Conservation (phyloP, 2,888 invertebrate genomes). For the Chloromyia formosa region DNA sequence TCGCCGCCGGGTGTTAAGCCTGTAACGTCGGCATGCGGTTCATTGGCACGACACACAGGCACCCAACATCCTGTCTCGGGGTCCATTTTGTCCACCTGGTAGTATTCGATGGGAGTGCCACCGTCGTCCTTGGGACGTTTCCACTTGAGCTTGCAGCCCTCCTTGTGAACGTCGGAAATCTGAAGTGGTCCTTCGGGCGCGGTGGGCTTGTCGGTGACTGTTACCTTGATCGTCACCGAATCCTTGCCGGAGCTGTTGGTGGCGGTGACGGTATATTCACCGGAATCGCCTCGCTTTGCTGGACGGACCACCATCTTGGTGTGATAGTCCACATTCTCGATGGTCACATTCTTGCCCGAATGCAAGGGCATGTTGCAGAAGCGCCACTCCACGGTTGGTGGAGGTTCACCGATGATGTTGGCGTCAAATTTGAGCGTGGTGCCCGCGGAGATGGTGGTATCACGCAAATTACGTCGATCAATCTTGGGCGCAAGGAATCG, state of each 20-base stretch:
- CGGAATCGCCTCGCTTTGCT: conserved; percentile 81
- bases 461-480: conserved; percentile 89
- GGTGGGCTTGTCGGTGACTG: conserved; percentile 86
- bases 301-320: conserved; percentile 87
- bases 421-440: conserved; percentile 93
- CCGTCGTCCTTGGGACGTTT: conserved; percentile 95
- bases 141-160: conserved; percentile 95
- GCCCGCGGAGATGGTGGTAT: conserved; percentile 90
- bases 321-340: conserved; percentile 87
- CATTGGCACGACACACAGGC: conserved; percentile 83
- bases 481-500: conserved; percentile 94
- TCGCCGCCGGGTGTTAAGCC: conserved; percentile 89
- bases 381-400: conserved; percentile 93
- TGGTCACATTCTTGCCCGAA: conserved; percentile 75
- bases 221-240: conserved; percentile 80
- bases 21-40: conserved; percentile 82
- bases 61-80: conserved; percentile 89
- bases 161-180: conserved; percentile 88
- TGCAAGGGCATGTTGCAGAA: conserved; percentile 82
- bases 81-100: conserved; percentile 95
- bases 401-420: conserved; percentile 92
- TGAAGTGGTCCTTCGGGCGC: conserved; percentile 90
- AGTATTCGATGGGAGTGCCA: conserved; percentile 93
- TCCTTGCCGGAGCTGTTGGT: conserved; percentile 90
- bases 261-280: conserved; percentile 87